These are phyloP conservation scores for Ctenochaetus hawaiiensis DNA, from an alignment of 2,797 vertebrate species.

Conservation along the genomic window DNA sequence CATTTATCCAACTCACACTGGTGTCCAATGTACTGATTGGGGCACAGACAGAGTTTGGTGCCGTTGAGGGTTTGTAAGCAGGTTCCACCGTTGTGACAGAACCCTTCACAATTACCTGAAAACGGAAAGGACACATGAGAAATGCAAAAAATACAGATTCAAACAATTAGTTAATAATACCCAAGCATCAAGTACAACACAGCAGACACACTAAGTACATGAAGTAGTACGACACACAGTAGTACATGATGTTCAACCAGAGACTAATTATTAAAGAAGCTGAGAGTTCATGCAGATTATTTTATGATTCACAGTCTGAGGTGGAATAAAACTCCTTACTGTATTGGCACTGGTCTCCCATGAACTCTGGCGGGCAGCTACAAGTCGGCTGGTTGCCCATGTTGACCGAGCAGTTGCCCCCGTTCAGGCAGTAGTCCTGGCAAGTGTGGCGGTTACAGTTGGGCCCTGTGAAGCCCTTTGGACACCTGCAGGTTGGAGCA, in stretches of 20 bases:
- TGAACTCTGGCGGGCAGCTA: conserved; percentile 86
- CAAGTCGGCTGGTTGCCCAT: conserved; percentile 96
- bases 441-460: conserved; percentile 91
- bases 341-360: conserved; percentile 95
- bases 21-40: conserved; percentile 85
- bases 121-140: background rate
- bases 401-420: conserved; percentile 92
- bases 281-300: background rate
- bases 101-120: conserved; percentile 90
- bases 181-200: no score
- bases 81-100: conserved; percentile 89
- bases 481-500: conserved; percentile 94
- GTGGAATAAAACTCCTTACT: conserved; percentile 75
- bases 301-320: background rate
- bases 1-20: conserved; percentile 92
- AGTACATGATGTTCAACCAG: no score
- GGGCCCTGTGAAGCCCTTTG: conserved; percentile 93
- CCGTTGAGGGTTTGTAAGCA: conserved; percentile 89
- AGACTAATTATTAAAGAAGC: background rate
- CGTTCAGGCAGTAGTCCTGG: conserved; percentile 90
- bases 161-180: background rate
- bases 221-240: no score
- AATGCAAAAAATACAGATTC: background rate
- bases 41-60: conserved; percentile 89
- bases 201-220: no score